Conservation (phyloP, 2,113 vertebrate genomes). For the Cephalopterus ornatus region DNA sequence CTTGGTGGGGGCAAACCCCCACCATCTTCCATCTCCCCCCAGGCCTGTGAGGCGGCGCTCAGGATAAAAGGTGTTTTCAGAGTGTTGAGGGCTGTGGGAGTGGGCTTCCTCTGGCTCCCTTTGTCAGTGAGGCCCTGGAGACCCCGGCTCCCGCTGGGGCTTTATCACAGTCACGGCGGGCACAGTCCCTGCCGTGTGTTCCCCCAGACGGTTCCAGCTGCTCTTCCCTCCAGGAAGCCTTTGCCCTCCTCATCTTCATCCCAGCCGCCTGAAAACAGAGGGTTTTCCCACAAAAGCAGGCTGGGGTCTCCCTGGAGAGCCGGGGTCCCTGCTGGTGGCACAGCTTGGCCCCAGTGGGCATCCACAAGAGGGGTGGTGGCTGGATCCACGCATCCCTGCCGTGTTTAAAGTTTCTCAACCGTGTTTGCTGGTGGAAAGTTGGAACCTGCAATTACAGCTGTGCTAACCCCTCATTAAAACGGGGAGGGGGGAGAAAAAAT, state of each 20-base stretch:
- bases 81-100: neutral
- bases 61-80: neutral
- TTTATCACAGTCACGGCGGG: neutral
- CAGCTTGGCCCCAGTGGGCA: neutral
- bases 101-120: neutral
- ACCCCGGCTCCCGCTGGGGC: slow-evolving; percentile 27
- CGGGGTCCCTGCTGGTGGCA: neutral
- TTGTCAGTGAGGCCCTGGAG: slow-evolving; percentile 6
- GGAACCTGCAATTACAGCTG: slow-evolving; percentile 59
- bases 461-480: slow-evolving; percentile 58
- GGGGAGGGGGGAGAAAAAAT: neutral
- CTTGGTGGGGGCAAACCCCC: neutral
- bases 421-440: neutral
- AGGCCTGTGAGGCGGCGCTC: neutral
- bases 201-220: neutral
- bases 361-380: neutral
- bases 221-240: neutral
- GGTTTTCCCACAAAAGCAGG: neutral
- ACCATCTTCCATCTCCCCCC: rapidly evolving
- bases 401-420: slow-evolving; percentile 43
- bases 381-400: neutral
- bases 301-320: neutral
- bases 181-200: neutral
- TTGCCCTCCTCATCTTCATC: neutral
- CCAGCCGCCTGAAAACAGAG: neutral